A percentile compares a stretch with the other conserved stretches of the same genome.
Evolutionary conservation across 2,888 invertebrate genomes (phyloP).

Genomic region (Lamellibrachia columna): DNA sequence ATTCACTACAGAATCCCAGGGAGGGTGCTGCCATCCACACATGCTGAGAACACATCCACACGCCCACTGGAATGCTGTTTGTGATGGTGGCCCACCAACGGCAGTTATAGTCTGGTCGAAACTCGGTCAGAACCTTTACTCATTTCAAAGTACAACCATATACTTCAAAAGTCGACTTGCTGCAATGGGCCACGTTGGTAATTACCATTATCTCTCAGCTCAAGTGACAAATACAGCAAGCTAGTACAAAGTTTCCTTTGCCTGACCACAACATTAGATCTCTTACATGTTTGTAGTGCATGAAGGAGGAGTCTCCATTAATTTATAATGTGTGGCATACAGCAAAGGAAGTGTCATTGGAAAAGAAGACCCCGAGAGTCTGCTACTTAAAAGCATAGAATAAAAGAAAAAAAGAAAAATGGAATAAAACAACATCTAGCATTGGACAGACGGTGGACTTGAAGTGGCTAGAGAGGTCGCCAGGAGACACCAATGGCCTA

Average conservation of each 20-base stretch:
- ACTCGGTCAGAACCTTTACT: slow-evolving; percentile 16
- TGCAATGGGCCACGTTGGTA: not conserved
- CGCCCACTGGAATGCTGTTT: not conserved
- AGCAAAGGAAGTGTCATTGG: no score
- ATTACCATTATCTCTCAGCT: slow-evolving; percentile 16
- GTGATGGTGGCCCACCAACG: not conserved
- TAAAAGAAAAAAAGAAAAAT: no score
- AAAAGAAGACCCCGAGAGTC: no score
- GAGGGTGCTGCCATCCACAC: not conserved
- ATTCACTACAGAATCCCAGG: not conserved
- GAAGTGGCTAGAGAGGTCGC: no score
- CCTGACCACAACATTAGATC: not conserved
- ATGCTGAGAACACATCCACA: not conserved
- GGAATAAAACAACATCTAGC: no score
- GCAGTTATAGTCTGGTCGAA: slow-evolving; percentile 12
- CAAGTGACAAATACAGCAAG: not conserved
- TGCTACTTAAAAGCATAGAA: no score
- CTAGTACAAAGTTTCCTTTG: slow-evolving; percentile 10
- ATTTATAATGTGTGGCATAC: not conserved
- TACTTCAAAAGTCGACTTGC: slow-evolving; percentile 10
- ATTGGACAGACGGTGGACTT: no score
- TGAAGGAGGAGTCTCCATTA: not conserved
- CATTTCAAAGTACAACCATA: slow-evolving; percentile 12
- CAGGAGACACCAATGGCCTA: no score
- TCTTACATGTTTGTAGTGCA: not conserved